Evolutionary conservation across 2,113 vertebrate genomes (phyloP).

Genomic region (Nothocercus julius): DNA sequence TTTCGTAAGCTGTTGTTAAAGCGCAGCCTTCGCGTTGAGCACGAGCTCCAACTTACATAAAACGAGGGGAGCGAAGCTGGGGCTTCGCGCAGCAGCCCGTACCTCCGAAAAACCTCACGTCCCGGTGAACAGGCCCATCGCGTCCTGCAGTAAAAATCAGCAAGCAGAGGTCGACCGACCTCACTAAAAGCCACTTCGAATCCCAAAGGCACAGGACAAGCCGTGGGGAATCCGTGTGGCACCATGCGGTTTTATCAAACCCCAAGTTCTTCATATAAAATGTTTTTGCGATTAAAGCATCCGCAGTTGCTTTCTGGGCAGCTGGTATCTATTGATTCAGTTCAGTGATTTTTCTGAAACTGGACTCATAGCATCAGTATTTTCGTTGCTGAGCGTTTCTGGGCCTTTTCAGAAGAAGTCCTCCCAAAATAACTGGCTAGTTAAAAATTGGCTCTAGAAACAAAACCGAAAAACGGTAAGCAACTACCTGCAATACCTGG

Average conservation of each 20-base stretch:
- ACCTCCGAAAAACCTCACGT: neutral
- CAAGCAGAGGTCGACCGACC: accelerated
- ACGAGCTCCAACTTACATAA: conserved; percentile 14
- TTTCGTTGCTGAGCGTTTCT: neutral
- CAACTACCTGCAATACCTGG: neutral
- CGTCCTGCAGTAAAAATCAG: neutral
- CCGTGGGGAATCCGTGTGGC: accelerated
- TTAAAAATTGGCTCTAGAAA: neutral
- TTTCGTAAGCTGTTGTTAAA: neutral
- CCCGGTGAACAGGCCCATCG: neutral
- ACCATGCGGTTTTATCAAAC: neutral
- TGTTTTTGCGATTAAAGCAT: neutral
- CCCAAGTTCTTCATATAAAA: neutral
- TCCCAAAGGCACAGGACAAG: neutral
- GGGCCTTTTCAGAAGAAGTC: neutral
- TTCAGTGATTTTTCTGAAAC: neutral
- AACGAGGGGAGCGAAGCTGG: neutral
- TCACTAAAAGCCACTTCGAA: neutral
- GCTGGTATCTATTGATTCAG: neutral
- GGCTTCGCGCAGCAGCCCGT: neutral
- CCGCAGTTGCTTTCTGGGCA: neutral
- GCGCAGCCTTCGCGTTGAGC: neutral
- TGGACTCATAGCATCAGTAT: neutral
- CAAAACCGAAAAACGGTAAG: neutral
- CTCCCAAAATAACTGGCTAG: neutral